These are phyloP conservation scores for Mercenaria mercenaria DNA, from an alignment of 1,140 invertebrate species.

Conservation along the genomic window DNA sequence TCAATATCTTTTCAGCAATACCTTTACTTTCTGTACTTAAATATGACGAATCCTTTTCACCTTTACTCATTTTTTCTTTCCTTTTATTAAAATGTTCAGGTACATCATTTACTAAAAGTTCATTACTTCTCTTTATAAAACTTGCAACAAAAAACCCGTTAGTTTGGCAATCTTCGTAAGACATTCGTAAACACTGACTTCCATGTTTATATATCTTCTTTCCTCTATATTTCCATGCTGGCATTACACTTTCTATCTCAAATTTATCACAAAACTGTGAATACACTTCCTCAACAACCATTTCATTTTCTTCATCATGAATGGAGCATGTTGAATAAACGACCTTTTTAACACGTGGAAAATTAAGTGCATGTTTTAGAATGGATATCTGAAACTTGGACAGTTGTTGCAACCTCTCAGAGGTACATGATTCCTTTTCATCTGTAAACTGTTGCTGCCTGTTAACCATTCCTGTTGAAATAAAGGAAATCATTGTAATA, in stretches of 20 bases:
- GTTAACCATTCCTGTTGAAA: constrained; percentile 88
- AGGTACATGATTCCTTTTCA: constrained; percentile 63
- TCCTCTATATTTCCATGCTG: constrained; percentile 83
- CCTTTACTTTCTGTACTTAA: not conserved
- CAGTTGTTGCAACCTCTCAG: constrained; percentile 86
- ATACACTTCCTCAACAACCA: constrained; percentile 90
- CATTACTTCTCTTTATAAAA: constrained; percentile 87
- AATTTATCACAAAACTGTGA: constrained; percentile 76
- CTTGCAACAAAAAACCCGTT: constrained; percentile 98
- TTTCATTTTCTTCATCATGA: constrained; percentile 96
- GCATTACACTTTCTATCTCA: constrained; percentile 72
- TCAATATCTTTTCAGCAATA: not conserved
- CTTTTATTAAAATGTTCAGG: not conserved
- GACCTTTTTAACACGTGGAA: constrained; percentile 93
- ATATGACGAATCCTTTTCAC: not conserved
- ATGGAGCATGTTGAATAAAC: constrained; percentile 98
- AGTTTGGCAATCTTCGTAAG: constrained; percentile 91
- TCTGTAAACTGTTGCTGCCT: constrained; percentile 77
- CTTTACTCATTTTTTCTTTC: not conserved
- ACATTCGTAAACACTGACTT: constrained; percentile 91
- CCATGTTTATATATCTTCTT: constrained; percentile 73
- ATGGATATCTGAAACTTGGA: constrained; percentile 94
- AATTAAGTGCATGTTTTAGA: constrained; percentile 94
- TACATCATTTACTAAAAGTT: not conserved
- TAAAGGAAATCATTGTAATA: constrained; percentile 18